Percentiles rank a stretch among this genome's conserved stretches.
Evolutionary conservation across 2,888 invertebrate genomes (phyloP).

Genomic region (Lysandra bellargus): DNA sequence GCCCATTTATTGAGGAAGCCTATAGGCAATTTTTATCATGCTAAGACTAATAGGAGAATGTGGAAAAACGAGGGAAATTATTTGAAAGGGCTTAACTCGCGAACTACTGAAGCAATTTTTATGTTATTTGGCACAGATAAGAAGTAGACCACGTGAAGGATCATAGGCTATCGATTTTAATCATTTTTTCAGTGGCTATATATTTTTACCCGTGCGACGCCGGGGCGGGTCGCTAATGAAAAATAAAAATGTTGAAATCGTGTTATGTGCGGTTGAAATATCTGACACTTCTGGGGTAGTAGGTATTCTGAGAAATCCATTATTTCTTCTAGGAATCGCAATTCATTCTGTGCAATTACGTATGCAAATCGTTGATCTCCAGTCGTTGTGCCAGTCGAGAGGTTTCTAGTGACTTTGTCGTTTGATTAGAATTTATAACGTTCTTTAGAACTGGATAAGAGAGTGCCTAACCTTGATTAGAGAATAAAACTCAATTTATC

Average conservation of each 20-base stretch:
- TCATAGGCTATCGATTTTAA: no score
- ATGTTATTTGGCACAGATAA: no score
- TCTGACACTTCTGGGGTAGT: not conserved
- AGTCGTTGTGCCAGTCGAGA: constrained; percentile 12
- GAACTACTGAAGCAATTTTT: no score
- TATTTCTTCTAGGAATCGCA: not conserved
- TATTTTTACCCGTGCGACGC: no score
- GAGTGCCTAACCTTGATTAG: not conserved
- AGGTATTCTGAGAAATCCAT: not conserved
- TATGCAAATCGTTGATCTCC: not conserved
- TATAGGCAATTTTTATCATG: no score
- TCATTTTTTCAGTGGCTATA: no score
- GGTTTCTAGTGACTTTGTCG: constrained; percentile 17
- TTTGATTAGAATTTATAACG: constrained; percentile 12
- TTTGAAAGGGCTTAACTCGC: no score
- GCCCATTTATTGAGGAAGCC: no score
- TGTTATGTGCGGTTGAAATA: not conserved
- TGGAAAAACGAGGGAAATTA: no score
- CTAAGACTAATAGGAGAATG: no score
- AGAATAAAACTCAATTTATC: not conserved
- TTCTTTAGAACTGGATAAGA: constrained; percentile 1
- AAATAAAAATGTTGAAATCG: not conserved
- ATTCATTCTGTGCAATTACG: not conserved
- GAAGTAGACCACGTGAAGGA: no score
- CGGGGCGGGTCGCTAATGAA: not conserved